phyloP scores from a whole-genome alignment of 2,888 invertebrate species.

The Maniola hyperantus region DNA sequence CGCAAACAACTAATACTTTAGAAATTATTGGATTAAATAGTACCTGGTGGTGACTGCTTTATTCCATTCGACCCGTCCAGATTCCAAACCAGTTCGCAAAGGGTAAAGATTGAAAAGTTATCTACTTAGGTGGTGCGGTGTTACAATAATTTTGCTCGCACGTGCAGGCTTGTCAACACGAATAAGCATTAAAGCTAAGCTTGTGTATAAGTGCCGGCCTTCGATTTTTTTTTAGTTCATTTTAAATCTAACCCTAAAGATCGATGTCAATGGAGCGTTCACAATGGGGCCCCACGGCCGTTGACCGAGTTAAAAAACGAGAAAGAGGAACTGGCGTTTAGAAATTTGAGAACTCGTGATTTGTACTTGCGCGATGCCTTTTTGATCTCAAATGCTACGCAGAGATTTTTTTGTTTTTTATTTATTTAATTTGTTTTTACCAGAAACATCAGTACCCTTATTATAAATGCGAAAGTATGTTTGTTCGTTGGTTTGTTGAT shows the following conservation, averaged over 20 bases:
- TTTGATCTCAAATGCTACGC: constrained; percentile 1
- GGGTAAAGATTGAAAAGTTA: constrained; percentile 37
- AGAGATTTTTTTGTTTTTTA: too few species aligned
- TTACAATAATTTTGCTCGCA: constrained; percentile 34
- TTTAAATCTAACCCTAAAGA: constrained; percentile 68
- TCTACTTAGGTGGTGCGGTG: constrained; percentile 21
- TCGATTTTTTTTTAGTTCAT: constrained; percentile 28
- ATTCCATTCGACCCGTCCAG: neutral
- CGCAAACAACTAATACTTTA: neutral
- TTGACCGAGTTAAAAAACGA: constrained; percentile 78
- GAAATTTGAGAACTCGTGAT: constrained; percentile 67
- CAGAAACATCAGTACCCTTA: neutral
- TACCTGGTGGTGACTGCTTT: constrained; percentile 7
- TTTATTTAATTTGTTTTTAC: too few species aligned
- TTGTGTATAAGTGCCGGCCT: constrained; percentile 28
- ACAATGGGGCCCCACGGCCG: constrained; percentile 69
- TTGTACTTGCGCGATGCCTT: constrained; percentile 40
- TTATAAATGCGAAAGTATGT: too few species aligned
- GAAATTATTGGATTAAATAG: neutral
- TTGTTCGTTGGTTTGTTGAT: too few species aligned
- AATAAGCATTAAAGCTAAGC: constrained; percentile 30
- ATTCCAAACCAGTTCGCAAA: constrained; percentile 22
- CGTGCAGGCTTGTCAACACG: constrained; percentile 40
- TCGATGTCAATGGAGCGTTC: constrained; percentile 71
- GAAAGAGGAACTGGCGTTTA: constrained; percentile 54